Base-by-base conservation (phyloP, 1,140 invertebrate species). In the Magallana angulata region DNA sequence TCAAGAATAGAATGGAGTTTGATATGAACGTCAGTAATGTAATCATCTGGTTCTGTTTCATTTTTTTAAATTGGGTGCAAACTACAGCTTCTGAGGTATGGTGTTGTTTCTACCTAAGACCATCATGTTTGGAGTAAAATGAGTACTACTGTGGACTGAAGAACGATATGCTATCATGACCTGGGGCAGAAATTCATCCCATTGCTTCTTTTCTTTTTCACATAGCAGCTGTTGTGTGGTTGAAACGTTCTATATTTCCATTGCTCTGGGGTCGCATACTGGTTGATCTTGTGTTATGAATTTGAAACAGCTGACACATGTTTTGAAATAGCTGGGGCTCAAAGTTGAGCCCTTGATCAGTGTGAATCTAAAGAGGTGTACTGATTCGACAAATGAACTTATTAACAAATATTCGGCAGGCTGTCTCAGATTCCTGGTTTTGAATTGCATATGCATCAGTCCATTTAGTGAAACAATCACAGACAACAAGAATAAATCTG, bases 391-490 rank as follows among this genome's bases (percentile, higher is more conserved):
- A 89, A 0, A 90, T 56, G 82, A 85, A 89, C n/a, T 90, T 59
- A 80, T 90, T 60, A 12, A 90, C 84, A 11, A 90, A 58, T 62
- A 48, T 82, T 68, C 84, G 36, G 11, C 88, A 64, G 57, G 90
- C 57, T 57, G 87, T 87, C 59, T 64, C 56, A 6, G 92, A 85
- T 82, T 91, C 68, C 60, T 91, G 89, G 80, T 91, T 88, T n/a
- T 86, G 90, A 12, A 93, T 64, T 8, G 92, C 84, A 83, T 80
- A 81, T 9, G 91, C 90, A 58, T 93, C 90, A 14, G 91, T 85
- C 82, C 87, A 95, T 71, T 91, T 90, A 2, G 93, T 93, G n/a
- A 93, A 91, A 83, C 92, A 91, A 87, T 93, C 91, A 0, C 86
- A 88, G 0, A 90, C 62, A 16, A 92, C 89, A 8, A 92, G 58